These are phyloP conservation scores for Chaitophorus viminalis DNA, from an alignment of 2,888 invertebrate species.

Conservation along the genomic window DNA sequence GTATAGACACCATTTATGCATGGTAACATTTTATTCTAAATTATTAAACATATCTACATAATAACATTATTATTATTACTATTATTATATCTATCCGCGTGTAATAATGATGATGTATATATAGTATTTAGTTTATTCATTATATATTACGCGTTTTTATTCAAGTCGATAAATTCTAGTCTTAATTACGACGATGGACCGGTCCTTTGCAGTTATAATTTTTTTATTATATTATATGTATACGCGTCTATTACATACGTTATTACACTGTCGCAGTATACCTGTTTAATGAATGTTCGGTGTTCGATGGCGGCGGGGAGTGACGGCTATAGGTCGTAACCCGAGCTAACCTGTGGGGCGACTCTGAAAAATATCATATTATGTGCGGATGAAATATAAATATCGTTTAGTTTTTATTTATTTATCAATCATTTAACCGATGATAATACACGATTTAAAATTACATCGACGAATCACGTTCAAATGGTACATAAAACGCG, in stretches of 20 bases:
- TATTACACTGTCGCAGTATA: background rate
- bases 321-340: background rate
- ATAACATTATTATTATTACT: background rate
- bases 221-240: background rate
- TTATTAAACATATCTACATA: constrained; percentile 4
- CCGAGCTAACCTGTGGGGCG: too few relatives aligned
- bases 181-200: background rate
- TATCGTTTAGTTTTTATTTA: too few relatives aligned
- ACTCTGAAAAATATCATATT: too few relatives aligned
- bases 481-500: too few relatives aligned
- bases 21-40: background rate
- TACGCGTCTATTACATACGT: background rate
- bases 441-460: too few relatives aligned
- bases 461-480: too few relatives aligned
- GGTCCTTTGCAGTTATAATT: constrained; percentile 9
- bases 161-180: constrained; percentile 16
- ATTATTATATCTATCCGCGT: constrained; percentile 3
- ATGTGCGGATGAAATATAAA: too few relatives aligned
- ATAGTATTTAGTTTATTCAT: background rate
- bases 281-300: background rate
- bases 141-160: background rate
- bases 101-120: background rate
- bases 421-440: too few relatives aligned
- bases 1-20: constrained; percentile 14
- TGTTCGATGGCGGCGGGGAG: background rate